These are phyloP conservation scores for Caranx melampygus DNA, from an alignment of 2,113 vertebrate genomes.

Conservation along the genomic window DNA sequence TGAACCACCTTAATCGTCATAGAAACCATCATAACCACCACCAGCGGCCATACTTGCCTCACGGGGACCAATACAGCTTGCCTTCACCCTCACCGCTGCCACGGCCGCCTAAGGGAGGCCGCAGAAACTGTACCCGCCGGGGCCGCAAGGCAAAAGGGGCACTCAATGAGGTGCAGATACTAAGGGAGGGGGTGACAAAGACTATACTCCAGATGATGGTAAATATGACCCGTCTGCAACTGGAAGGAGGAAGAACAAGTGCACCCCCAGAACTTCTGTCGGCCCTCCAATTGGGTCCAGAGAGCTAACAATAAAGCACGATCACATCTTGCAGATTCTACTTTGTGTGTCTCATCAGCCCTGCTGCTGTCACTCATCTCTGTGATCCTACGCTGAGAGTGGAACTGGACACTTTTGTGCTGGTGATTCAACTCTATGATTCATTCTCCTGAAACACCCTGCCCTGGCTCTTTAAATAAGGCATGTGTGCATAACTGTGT, in stretches of 20 bases:
- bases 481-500: slow-evolving; percentile 58
- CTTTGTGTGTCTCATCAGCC: slow-evolving; percentile 75
- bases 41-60: slow-evolving; percentile 80
- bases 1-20: slow-evolving; percentile 83
- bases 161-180: slow-evolving; percentile 83
- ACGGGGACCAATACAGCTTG: slow-evolving; percentile 81
- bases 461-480: slow-evolving; percentile 69
- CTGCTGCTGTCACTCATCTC: slow-evolving; percentile 81
- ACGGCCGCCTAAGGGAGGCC: slow-evolving; percentile 76
- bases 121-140: slow-evolving; percentile 91
- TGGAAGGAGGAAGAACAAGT: slow-evolving; percentile 91
- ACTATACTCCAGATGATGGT: slow-evolving; percentile 76
- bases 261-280: slow-evolving; percentile 88
- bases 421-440: slow-evolving; percentile 50
- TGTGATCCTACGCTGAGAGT: slow-evolving; percentile 87
- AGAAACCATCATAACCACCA: slow-evolving; percentile 79
- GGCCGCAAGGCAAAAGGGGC: slow-evolving; percentile 84
- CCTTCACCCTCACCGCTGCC: slow-evolving; percentile 75
- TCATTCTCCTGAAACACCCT: slow-evolving; percentile 53
- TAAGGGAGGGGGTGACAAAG: slow-evolving; percentile 76
- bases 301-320: slow-evolving; percentile 83
- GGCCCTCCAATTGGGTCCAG: slow-evolving; percentile 92
- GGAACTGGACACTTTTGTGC: slow-evolving; percentile 30
- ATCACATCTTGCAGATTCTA: slow-evolving; percentile 59
- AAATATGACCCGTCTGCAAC: slow-evolving; percentile 78